Evolutionary conservation across 1,140 invertebrate genomes (phyloP).

Genomic region (Protaetia brevitarsis): DNA sequence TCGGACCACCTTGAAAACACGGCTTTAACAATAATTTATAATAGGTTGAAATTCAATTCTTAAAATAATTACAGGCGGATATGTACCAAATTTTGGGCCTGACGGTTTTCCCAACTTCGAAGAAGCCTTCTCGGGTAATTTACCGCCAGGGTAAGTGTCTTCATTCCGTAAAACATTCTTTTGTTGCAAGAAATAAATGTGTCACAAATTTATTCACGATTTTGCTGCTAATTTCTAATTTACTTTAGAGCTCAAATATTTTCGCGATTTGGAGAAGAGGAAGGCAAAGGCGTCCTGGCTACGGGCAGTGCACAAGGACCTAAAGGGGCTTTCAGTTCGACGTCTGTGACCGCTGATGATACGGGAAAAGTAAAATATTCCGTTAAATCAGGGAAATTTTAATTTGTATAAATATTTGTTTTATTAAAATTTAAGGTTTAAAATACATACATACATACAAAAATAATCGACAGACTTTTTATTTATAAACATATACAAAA

Average conservation of each 20-base stretch:
- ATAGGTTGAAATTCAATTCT: too few relatives aligned
- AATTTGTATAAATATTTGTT: slow-evolving; percentile 19
- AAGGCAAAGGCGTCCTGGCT: slow-evolving; percentile 39
- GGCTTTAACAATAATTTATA: too few relatives aligned
- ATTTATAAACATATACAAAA: too few relatives aligned
- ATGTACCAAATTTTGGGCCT: too few relatives aligned
- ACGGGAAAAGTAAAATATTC: slow-evolving; percentile 42
- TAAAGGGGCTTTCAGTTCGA: slow-evolving; percentile 40
- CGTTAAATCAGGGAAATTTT: slow-evolving; percentile 42
- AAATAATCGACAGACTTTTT: too few relatives aligned
- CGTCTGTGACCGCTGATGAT: slow-evolving; percentile 37
- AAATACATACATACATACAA: too few relatives aligned
- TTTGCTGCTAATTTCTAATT: slow-evolving; percentile 18
- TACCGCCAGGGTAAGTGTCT: too few relatives aligned
- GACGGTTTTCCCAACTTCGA: too few relatives aligned
- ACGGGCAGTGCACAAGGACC: slow-evolving; percentile 38
- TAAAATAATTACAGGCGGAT: too few relatives aligned
- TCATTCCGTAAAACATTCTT: too few relatives aligned
- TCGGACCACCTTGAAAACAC: too few relatives aligned
- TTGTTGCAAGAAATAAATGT: neutral
- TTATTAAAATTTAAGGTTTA: neutral
- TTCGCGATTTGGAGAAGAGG: slow-evolving; percentile 39
- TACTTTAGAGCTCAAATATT: slow-evolving; percentile 38
- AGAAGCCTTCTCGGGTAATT: too few relatives aligned
- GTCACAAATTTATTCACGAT: neutral